Conservation (phyloP, 2,888 invertebrate species). For the Acrobasis suavella region DNA sequence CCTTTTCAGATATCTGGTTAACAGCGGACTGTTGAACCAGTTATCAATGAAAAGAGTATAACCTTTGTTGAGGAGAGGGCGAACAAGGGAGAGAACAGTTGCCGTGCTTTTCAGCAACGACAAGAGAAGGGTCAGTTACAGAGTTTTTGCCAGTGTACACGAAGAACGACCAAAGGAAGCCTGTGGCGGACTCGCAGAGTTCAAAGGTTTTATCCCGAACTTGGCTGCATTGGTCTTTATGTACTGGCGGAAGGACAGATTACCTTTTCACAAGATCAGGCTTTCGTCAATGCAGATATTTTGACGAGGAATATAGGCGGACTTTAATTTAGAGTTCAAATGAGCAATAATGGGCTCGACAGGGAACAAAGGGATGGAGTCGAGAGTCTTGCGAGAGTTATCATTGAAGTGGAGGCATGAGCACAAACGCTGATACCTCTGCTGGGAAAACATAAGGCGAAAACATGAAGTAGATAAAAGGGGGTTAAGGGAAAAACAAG, state of each 20-base stretch:
- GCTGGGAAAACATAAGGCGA: too few species aligned
- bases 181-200: neutral
- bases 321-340: neutral
- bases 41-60: neutral
- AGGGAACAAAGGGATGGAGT: neutral
- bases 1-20: neutral
- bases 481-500: neutral
- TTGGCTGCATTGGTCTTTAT: neutral
- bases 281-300: neutral
- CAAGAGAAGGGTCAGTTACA: neutral
- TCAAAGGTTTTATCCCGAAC: neutral
- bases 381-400: neutral
- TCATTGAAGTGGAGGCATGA: too few species aligned
- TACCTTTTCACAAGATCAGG: neutral
- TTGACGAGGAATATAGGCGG: neutral
- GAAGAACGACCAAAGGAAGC: neutral
- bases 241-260: neutral
- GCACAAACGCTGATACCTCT: too few species aligned
- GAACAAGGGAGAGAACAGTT: neutral
- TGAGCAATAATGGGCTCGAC: neutral
- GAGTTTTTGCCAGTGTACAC: neutral
- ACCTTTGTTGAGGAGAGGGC: neutral
- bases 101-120: conserved; percentile 2
- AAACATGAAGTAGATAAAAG: neutral
- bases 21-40: neutral